Percentiles rank a stretch among this genome's conserved stretches.
Conservation (phyloP, 2,888 invertebrate genomes). For the Aleiodes testaceus region DNA sequence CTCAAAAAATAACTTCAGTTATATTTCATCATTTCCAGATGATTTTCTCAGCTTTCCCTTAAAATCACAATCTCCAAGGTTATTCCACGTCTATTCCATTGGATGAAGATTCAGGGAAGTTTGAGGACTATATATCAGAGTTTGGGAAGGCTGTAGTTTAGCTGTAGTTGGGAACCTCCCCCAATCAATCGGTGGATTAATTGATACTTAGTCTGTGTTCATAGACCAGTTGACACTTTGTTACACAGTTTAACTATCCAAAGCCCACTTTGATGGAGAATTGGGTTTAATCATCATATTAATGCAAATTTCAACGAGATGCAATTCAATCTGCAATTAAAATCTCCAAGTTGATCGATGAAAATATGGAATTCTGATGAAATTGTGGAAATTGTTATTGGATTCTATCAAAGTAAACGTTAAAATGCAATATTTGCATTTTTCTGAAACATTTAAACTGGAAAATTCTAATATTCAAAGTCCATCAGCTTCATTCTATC, state of each 20-base stretch:
- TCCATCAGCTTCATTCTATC: too few species aligned
- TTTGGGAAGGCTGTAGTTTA: slow-evolving; percentile 31
- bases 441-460: too few species aligned
- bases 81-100: neutral
- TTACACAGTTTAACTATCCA: neutral
- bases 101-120: slow-evolving; percentile 22
- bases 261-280: slow-evolving; percentile 12
- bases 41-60: neutral
- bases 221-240: slow-evolving; percentile 31
- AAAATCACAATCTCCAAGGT: slow-evolving; percentile 9
- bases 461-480: too few species aligned
- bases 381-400: too few species aligned
- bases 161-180: slow-evolving; percentile 30
- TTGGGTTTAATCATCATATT: slow-evolving; percentile 9
- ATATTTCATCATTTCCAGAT: too few species aligned
- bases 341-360: too few species aligned
- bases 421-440: too few species aligned
- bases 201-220: slow-evolving; percentile 31
- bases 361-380: neutral
- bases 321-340: too few species aligned
- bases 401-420: too few species aligned
- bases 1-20: too few species aligned
- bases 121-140: slow-evolving; percentile 22
- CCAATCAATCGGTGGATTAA: slow-evolving; percentile 38
- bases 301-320: slow-evolving; percentile 4